Base-by-base conservation (phyloP, 2,888 invertebrate genomes). In the Coenonympha glycerion region DNA sequence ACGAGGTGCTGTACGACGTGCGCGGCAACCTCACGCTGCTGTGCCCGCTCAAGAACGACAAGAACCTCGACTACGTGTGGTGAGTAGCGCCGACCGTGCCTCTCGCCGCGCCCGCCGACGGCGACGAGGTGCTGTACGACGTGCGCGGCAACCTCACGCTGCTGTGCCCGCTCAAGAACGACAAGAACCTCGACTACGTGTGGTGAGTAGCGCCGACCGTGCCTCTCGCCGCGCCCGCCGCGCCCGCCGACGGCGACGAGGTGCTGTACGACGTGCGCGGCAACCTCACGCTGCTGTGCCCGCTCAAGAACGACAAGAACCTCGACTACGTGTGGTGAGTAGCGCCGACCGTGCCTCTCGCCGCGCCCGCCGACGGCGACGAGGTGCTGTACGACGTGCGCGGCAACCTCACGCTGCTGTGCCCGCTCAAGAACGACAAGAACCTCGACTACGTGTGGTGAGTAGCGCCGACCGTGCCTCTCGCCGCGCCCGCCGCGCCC, bases 201-300 rank as follows among this genome's bases (percentile, higher is more conserved):
- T 79, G 79, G 79, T 75, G 34, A 60, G 70, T 61, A 4, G 59
- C 19, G 46, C 16, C 19, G 31, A n/a, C 24, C 3, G 30, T 11
- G 13, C 30, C 30, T n/a, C n/a, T n/a, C 13, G 30, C n/a, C n/a
- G n/a, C n/a, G n/a, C 3, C 13, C 3, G 6, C 24, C 3, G 30
- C 11, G 13, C 30, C 9, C 15, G 15, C 30, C 36, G 56, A n/a
- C 37, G 45, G 3, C 40, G 44, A 21, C 30, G 59, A 58, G 46
- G 21, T 58, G 19, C 56, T 61, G 57, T 78, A 63, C 68, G 71
- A 76, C 56, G 66, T 79, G 55, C 65, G 67, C 52, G 59, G 62
- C 51, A 53, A 60, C 62, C 59, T 79, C 63, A 33, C 60, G 41
- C 73, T 80, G 57, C 68, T 64, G 68, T 79, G 80, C 69, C 53